Evolutionary conservation across 1,140 invertebrate genomes (phyloP), one percentile per base, ranked within the genome.

Genomic region (Cyphomyrmex costatus): DNA sequence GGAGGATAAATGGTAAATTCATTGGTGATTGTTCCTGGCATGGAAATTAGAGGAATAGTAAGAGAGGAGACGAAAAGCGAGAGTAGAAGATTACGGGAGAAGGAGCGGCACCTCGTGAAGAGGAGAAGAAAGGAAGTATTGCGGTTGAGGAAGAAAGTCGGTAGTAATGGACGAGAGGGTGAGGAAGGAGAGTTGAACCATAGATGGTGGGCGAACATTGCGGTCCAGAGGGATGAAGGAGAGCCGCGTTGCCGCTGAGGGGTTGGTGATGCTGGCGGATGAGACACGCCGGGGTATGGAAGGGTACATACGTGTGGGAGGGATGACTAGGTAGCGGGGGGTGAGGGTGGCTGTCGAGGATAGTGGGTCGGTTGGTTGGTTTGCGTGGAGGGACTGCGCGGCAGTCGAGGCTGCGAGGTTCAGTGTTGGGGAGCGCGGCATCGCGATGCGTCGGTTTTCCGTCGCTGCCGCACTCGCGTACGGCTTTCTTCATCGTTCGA

Each of bases 331-430:
- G 82, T 86, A 91, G 88, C 84, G 83, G 87, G 87, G 85, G 89
- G 89, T 19, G 89, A 91, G 91, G 90, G 91, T 90, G 89, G 76
- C 83, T 68, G 89, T 90, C 89, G 91, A 88, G 91, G 91, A 91
- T 92, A 92, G 91, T 93, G 92, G 92, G 90, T 91, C 88, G 91
- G 91, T 91, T 51, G 90, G 90, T 87, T 82, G 90, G 92, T 93
- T 94, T 94, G 94, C 94, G 93, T 94, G 92, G 92, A 92, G 89
- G 87, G 91, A 91, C 91, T 95, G 95, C 94, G 94, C 94, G 92
- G 86, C 92, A 92, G 92, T 92, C 92, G 93, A 94, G 93, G 92
- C 92, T 92, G 92, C 92, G 89, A 92, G 92, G 92, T 92, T 94
- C 92, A 95, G 94, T 94, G 93, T 93, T 93, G 90, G 92, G 88